Conservation (phyloP, 2,888 invertebrate species). For the Periphyllus acericola region DNA sequence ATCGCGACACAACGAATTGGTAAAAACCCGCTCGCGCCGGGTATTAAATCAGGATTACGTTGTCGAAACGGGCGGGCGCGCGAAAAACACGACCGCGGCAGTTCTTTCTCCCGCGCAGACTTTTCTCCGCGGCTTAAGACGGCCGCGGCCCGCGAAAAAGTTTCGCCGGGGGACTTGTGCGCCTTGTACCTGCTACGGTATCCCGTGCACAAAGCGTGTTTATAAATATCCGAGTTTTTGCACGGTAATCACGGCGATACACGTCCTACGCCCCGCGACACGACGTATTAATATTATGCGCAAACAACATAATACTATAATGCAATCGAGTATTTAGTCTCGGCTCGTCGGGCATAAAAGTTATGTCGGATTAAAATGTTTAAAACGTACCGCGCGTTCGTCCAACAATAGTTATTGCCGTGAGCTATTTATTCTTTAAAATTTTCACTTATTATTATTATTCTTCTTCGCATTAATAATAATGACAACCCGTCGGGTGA, state of each 20-base stretch:
- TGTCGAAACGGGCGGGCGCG: slow-evolving; percentile 4
- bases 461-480: neutral
- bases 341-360: neutral
- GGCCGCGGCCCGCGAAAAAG: slow-evolving; percentile 9
- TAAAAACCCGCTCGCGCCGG: slow-evolving; percentile 28
- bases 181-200: neutral
- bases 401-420: neutral
- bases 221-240: neutral
- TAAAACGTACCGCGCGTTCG: neutral
- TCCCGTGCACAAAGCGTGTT: neutral
- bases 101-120: neutral
- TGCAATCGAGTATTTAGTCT: neutral
- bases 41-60: slow-evolving; percentile 58
- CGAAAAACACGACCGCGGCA: neutral
- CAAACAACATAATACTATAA: no score
- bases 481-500: neutral
- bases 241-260: neutral
- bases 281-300: neutral
- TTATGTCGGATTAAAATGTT: neutral
- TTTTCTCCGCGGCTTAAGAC: slow-evolving; percentile 18
- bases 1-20: neutral
- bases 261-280: neutral
- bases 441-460: no score
- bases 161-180: neutral
- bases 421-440: no score